These are phyloP conservation scores for Orchesellides sinensis DNA, from an alignment of 2,888 invertebrate species.

Conservation along the genomic window DNA sequence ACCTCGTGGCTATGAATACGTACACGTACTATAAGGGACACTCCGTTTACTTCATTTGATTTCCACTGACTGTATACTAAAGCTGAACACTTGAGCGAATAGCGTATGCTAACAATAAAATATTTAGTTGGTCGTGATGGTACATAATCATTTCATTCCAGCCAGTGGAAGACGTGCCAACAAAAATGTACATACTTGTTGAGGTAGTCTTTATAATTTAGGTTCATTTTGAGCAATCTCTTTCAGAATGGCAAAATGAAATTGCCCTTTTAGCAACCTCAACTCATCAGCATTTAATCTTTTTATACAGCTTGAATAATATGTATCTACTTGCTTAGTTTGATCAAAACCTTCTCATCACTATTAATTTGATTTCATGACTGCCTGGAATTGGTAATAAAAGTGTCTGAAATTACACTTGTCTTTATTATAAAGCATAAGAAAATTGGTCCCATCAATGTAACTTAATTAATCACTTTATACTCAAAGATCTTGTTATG, in stretches of 20 bases:
- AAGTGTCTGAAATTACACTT: too few species aligned
- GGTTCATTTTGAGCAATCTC: background rate
- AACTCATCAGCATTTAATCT: background rate
- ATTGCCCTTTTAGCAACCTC: background rate
- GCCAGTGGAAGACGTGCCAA: too few species aligned
- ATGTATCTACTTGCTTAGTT: background rate
- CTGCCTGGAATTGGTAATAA: background rate
- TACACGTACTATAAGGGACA: background rate
- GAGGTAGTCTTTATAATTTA: background rate
- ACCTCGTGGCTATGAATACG: too few species aligned
- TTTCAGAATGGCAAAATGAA: background rate
- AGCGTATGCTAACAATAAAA: background rate
- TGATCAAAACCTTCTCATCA: slow-evolving; percentile 2
- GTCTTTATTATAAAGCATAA: too few species aligned
- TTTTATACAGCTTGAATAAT: background rate
- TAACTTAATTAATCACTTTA: too few species aligned
- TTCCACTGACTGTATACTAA: background rate
- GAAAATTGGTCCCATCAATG: too few species aligned
- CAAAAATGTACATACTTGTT: background rate
- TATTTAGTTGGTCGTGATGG: slow-evolving; percentile 1
- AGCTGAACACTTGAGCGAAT: background rate
- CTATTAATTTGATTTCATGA: slow-evolving; percentile 1
- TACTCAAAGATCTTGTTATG: background rate
- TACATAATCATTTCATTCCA: too few species aligned
- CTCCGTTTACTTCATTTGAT: background rate